phyloP scores from a whole-genome alignment of 2,113 vertebrate genomes.

The Argyrosomus japonicus region DNA sequence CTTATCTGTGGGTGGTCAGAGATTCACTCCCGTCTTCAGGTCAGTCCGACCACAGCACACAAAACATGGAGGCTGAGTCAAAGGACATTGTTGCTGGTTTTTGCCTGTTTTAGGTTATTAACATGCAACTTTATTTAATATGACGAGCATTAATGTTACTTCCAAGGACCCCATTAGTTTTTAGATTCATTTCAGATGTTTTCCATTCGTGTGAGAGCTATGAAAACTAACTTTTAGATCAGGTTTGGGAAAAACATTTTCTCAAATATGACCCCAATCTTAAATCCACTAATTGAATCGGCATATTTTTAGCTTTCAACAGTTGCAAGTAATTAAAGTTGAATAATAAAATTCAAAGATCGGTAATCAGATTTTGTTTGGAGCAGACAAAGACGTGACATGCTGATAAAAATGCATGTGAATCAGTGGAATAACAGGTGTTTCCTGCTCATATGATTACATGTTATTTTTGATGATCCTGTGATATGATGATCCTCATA shows the following conservation, averaged over 20 bases:
- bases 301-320: not conserved
- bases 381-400: too few relatives aligned
- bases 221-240: not conserved
- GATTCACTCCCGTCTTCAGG: constrained; percentile 13
- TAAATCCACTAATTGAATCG: not conserved
- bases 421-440: too few relatives aligned
- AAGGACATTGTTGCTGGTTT: not conserved
- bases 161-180: not conserved
- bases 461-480: too few relatives aligned
- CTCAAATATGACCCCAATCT: not conserved
- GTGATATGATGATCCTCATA: too few relatives aligned
- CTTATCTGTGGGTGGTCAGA: constrained; percentile 55
- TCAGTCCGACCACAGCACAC: not conserved
- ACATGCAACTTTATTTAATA: not conserved
- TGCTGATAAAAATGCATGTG: too few relatives aligned
- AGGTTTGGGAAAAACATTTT: not conserved
- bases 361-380: too few relatives aligned
- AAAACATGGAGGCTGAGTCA: not conserved
- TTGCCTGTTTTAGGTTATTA: not conserved
- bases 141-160: not conserved
- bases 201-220: not conserved
- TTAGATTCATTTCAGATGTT: not conserved
- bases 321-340: not conserved
- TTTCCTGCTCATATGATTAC: too few relatives aligned
- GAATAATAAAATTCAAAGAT: not conserved